These are phyloP conservation scores for Trachelus stipa DNA, from an alignment of 2,888 invertebrate genomes.

Conservation along the genomic window DNA sequence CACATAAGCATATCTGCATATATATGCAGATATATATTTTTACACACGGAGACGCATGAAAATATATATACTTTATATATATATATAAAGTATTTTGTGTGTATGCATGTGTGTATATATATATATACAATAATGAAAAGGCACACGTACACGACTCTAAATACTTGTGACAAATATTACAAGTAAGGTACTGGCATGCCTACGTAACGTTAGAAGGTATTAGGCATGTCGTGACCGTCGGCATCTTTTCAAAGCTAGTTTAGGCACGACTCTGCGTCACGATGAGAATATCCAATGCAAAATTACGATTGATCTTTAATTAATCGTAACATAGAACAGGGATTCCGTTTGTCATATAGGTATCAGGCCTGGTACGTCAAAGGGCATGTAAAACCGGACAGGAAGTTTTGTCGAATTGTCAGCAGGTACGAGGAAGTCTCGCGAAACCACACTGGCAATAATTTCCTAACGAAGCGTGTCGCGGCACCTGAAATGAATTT, in stretches of 20 bases:
- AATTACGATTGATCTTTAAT: background rate
- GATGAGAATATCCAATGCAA: background rate
- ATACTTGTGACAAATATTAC: constrained; percentile 25
- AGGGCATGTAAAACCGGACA: too few relatives aligned
- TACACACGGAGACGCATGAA: background rate
- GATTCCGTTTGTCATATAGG: too few relatives aligned
- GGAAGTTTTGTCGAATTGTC: background rate
- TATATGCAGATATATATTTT: background rate
- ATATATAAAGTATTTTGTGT: background rate
- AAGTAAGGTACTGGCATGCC: background rate
- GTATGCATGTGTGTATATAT: background rate
- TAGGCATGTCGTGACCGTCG: background rate
- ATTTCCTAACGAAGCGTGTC: background rate
- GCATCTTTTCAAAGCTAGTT: background rate
- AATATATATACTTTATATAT: background rate
- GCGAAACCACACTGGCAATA: background rate
- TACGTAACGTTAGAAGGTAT: background rate
- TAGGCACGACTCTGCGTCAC: background rate
- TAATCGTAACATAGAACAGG: background rate
- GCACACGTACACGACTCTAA: constrained; percentile 14
- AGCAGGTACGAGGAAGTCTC: background rate
- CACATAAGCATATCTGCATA: constrained; percentile 23
- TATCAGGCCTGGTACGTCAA: too few relatives aligned
- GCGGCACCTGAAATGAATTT: background rate
- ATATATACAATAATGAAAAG: background rate